phyloP scores from a whole-genome alignment of 2,113 vertebrate species.

The Psilopsiagon aymara region DNA sequence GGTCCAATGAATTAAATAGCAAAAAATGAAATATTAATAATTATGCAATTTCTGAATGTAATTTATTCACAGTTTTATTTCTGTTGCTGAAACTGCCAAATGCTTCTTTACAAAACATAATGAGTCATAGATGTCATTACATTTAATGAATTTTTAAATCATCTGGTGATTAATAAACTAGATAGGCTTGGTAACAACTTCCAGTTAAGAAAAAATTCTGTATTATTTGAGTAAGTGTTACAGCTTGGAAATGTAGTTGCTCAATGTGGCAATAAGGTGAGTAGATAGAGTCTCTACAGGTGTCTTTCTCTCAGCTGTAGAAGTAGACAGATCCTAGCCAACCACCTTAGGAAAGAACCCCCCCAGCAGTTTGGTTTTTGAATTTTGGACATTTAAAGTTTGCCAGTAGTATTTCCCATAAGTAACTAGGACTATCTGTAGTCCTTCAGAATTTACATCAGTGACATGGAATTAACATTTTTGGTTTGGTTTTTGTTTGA shows the following conservation, averaged over 20 bases:
- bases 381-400: background rate
- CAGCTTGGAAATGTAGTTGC: background rate
- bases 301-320: background rate
- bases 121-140: background rate
- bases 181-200: background rate
- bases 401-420: background rate
- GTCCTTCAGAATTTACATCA: background rate
- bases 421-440: background rate
- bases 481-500: background rate
- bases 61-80: background rate
- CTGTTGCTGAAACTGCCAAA: background rate
- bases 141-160: background rate
- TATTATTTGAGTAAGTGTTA: background rate
- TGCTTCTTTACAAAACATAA: background rate
- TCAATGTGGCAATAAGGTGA: background rate
- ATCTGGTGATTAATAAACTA: background rate
- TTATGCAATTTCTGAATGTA: background rate
- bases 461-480: background rate
- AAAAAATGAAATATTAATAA: background rate
- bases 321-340: background rate
- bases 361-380: background rate
- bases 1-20: background rate
- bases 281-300: background rate
- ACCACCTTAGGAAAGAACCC: background rate
- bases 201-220: background rate